A percentile compares a stretch with the other conserved stretches of the same genome.
These are phyloP conservation scores for Netelia virgata DNA, from an alignment of 2,888 invertebrate genomes.

Conservation along the genomic window DNA sequence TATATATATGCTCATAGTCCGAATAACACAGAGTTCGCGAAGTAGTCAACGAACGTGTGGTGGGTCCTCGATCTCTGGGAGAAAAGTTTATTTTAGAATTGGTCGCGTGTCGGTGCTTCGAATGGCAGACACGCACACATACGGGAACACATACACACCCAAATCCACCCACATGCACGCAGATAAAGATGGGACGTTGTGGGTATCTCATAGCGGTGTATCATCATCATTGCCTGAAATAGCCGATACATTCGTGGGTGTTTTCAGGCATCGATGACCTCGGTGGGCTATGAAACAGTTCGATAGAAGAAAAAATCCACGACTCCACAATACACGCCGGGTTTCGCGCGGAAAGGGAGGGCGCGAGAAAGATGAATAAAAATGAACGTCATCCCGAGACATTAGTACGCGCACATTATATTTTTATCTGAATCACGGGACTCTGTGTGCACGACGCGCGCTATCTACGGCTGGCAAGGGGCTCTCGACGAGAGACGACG, in stretches of 20 bases:
- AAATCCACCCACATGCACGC: slow-evolving; percentile 27
- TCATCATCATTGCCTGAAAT: slow-evolving; percentile 83
- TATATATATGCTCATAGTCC: slow-evolving; percentile 6
- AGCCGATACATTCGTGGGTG: slow-evolving; percentile 77
- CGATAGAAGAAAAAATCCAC: slow-evolving; percentile 65
- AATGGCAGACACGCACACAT: slow-evolving; percentile 33
- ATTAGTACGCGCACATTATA: slow-evolving; percentile 41
- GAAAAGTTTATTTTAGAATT: slow-evolving; percentile 62
- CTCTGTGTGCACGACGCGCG: slow-evolving; percentile 11
- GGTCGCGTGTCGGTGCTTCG: slow-evolving; percentile 41
- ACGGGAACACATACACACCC: slow-evolving; percentile 10
- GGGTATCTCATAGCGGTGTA: slow-evolving; percentile 23
- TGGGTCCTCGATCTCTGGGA: slow-evolving; percentile 51
- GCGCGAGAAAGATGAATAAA: slow-evolving; percentile 30
- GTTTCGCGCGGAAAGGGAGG: not conserved
- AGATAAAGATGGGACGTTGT: slow-evolving; percentile 3
- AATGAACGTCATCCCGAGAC: slow-evolving; percentile 11
- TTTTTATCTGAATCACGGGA: slow-evolving; percentile 63
- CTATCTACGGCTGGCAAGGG: slow-evolving; percentile 30
- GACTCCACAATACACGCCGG: slow-evolving; percentile 34
- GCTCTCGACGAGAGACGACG: slow-evolving; percentile 7
- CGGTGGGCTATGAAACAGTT: slow-evolving; percentile 70
- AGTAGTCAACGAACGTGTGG: slow-evolving; percentile 34
- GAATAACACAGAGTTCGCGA: slow-evolving; percentile 14
- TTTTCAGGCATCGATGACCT: slow-evolving; percentile 70